Evolutionary conservation across 2,797 vertebrate genomes (phyloP).

Genomic region (Heteromormyrus szaboi): DNA sequence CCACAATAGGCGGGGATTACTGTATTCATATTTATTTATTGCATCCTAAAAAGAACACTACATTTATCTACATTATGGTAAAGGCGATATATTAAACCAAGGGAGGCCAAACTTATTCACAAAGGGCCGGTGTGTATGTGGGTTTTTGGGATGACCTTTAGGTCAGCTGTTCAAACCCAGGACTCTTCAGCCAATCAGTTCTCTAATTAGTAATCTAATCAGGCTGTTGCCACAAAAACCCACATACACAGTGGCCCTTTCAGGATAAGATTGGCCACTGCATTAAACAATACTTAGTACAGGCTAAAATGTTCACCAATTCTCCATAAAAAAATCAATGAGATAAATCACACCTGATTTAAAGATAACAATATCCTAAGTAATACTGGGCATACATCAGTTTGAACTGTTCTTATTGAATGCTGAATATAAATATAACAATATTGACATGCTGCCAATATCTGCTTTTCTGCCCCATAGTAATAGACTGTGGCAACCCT

Average conservation of each 20-base stretch:
- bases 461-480: constrained; percentile 35
- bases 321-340: neutral
- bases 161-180: neutral
- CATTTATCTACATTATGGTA: neutral
- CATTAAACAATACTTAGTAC: neutral
- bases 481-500: constrained; percentile 62
- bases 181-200: neutral
- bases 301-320: neutral
- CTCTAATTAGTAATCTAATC: neutral
- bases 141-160: neutral
- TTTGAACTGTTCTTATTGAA: neutral
- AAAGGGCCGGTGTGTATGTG: neutral
- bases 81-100: neutral
- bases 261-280: neutral
- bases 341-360: neutral
- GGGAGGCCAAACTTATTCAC: neutral
- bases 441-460: neutral
- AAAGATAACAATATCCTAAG: neutral
- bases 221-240: neutral
- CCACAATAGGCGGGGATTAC: neutral
- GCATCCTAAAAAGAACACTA: neutral
- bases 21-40: neutral
- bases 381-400: neutral
- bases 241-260: neutral
- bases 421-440: neutral